A percentile compares a stretch with the other conserved stretches of the same genome.
Conservation (phyloP, 2,113 vertebrate genomes). For the Dasyornis broadbenti region DNA sequence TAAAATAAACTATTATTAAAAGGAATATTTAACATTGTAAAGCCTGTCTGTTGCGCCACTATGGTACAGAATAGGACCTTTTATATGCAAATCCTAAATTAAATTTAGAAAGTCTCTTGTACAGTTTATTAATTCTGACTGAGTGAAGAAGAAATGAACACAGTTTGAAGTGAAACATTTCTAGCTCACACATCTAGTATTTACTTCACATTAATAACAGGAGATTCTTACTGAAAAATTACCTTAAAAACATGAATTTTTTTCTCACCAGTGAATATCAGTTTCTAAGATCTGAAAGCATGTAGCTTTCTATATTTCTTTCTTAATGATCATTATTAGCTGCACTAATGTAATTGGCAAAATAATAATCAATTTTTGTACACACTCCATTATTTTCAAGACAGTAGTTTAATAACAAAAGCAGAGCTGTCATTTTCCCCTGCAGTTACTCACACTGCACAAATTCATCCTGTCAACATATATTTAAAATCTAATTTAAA, state of each 20-base stretch:
- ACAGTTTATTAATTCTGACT: background rate
- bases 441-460: conserved; percentile 55
- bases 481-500: conserved; percentile 73
- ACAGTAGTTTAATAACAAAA: conserved; percentile 71
- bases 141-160: background rate
- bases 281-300: conserved; percentile 32
- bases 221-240: conserved; percentile 40
- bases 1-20: conserved; percentile 77
- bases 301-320: conserved; percentile 30
- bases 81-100: background rate
- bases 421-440: conserved; percentile 65
- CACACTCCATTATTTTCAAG: conserved; percentile 69
- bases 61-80: background rate
- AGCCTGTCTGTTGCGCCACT: conserved; percentile 8
- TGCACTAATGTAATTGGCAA: conserved; percentile 65
- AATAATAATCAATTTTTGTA: conserved; percentile 71
- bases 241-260: background rate
- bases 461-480: conserved; percentile 71
- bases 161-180: background rate
- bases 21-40: conserved; percentile 17
- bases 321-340: conserved; percentile 63
- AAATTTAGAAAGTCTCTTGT: background rate
- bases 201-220: conserved; percentile 44
- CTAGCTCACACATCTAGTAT: background rate
- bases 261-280: conserved; percentile 36